A percentile compares a stretch with the other conserved stretches of the same genome.
Conservation (phyloP, 2,797 vertebrate genomes). For the Sternotherus odoratus region DNA sequence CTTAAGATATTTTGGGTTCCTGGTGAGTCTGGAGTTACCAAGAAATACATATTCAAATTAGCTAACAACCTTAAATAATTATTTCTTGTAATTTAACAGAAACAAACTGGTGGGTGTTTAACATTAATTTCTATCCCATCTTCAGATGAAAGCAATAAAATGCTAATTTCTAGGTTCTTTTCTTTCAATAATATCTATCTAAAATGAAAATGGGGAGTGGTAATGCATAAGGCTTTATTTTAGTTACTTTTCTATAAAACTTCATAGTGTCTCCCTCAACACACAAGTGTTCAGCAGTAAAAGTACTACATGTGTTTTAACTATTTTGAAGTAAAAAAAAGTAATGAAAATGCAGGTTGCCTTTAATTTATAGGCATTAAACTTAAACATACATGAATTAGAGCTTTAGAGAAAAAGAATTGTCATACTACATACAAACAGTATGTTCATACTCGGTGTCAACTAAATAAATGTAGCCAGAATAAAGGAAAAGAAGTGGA, state of each 20-base stretch:
- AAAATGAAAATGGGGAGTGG: not conserved
- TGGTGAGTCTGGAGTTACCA: rapidly evolving
- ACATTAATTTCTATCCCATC: not conserved
- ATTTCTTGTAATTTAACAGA: not conserved
- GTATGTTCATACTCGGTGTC: too few species aligned
- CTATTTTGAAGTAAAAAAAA: not conserved
- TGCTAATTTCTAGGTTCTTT: not conserved
- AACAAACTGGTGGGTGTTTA: not conserved
- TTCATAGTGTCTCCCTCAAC: not conserved
- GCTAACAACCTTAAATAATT: not conserved
- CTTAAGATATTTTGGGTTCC: not conserved
- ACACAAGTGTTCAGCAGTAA: not conserved
- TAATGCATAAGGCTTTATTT: not conserved
- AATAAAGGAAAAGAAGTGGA: too few species aligned
- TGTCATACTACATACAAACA: constrained; percentile 40
- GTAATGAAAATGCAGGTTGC: not conserved
- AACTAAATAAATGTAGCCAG: too few species aligned
- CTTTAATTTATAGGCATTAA: not conserved
- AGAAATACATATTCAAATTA: not conserved
- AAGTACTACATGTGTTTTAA: not conserved
- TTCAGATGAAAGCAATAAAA: not conserved
- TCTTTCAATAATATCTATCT: not conserved
- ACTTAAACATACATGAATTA: not conserved
- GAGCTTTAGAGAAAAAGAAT: constrained; percentile 29
- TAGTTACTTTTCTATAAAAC: not conserved